Percentiles rank a stretch among this genome's conserved stretches.
Conservation (phyloP, 1,140 invertebrate species). For the Oryctes rhinoceros region DNA sequence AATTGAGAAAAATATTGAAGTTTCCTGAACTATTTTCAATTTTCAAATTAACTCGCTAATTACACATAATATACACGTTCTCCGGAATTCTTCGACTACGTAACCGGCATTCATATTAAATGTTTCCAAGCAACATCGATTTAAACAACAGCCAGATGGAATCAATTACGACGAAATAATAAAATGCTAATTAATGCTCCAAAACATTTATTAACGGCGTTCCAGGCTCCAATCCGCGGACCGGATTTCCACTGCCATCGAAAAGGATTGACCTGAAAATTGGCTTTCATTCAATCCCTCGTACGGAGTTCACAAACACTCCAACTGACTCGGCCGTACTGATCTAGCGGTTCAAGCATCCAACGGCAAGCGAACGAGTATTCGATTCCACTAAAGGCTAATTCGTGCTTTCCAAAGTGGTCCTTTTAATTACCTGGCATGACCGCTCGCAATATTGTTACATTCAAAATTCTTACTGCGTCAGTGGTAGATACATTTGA, state of each 20-base stretch:
- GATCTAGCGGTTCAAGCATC: neutral
- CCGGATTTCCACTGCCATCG: neutral
- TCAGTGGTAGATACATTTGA: neutral
- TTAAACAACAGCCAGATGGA: neutral
- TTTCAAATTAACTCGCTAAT: too few relatives aligned
- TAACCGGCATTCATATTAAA: too few relatives aligned
- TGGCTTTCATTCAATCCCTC: neutral
- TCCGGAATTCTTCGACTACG: too few relatives aligned
- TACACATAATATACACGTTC: too few relatives aligned
- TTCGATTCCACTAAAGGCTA: neutral
- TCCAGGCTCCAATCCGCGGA: neutral
- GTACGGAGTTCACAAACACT: neutral
- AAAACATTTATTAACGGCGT: neutral
- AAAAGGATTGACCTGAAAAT: slow-evolving; percentile 10
- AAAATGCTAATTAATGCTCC: slow-evolving; percentile 2
- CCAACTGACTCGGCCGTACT: neutral
- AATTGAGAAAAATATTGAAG: too few relatives aligned
- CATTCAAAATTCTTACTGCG: neutral
- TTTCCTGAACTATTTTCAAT: too few relatives aligned
- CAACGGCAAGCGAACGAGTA: neutral
- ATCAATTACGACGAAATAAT: slow-evolving; percentile 19
- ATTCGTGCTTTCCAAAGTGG: slow-evolving; percentile 12
- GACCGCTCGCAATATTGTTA: neutral
- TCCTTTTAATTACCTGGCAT: neutral
- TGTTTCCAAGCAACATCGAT: too few relatives aligned